Evolutionary conservation across 1,140 invertebrate genomes (phyloP), one percentile per base, ranked within the genome.

Genomic region (Rhynchophorus ferrugineus): DNA sequence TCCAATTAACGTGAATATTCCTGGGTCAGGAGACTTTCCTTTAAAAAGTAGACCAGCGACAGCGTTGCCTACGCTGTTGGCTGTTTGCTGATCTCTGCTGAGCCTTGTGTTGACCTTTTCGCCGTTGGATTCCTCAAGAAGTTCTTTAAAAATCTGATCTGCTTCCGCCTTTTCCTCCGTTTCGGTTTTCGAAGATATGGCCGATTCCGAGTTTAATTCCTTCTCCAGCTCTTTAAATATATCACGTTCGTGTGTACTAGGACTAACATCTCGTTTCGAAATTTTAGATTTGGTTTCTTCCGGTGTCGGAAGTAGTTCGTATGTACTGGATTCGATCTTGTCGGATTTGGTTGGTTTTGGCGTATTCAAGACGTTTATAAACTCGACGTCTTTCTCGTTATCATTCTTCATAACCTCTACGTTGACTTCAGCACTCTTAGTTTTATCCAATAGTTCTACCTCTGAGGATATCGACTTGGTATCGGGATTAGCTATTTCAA

Each of bases 101-200:
- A 44, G 51, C 24, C 35, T 47, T 3, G 7, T 38, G 1, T 42
- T 11, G 13, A 5, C 22, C 2, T 35, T 13, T 9, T 33, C 42
- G 7, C 18, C 24, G n/a, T 54, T 59, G 3, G 59, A 57, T 49
- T 67, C 65, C 3, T 63, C 62, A 2, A 62, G n/a, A 3, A 68
- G 52, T 45, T 68, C 60, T 45, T 63, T 60, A 41, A 68, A 68
- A 17, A 68, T 63, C 34, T 53, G 36, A 6, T 62, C 51, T 1
- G 61, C 59, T 53, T 66, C 63, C 13, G 38, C 38, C 24, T 62
- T 54, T 38, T 61, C 52, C 29, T 63, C 57, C 11, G 62, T 50
- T 1, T 29, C n/a, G 19, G 9, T 46, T 47, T 44, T 11, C 33
- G 36, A 39, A 24, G 46, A 1, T 21, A 16, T 19, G 35, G 50